Percentiles rank a stretch among this genome's conserved stretches.
Evolutionary conservation across 2,888 invertebrate species (phyloP).

Genomic region (Lumbricus terrestris): DNA sequence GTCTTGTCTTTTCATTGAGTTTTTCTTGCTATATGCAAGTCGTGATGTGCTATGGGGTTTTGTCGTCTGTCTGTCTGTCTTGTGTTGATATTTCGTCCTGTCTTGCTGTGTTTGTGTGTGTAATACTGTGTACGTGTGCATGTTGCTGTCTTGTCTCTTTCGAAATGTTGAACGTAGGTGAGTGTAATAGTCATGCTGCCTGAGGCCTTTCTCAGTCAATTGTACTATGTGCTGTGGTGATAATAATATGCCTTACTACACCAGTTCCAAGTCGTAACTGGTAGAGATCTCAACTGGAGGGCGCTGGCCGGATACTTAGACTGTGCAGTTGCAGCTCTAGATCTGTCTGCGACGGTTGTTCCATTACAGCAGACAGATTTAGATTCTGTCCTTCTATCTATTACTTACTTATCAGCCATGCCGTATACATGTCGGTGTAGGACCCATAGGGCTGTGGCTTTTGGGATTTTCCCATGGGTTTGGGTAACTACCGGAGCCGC

Average conservation of each 20-base stretch:
- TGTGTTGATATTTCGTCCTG: no score
- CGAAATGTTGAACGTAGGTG: neutral
- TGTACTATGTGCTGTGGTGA: neutral
- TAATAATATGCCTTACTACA: neutral
- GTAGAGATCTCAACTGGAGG: neutral
- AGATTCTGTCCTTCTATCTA: no score
- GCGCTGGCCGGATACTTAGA: neutral
- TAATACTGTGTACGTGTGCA: no score
- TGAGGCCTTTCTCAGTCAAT: neutral
- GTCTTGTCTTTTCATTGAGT: no score
- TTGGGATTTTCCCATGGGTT: neutral
- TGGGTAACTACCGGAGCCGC: neutral
- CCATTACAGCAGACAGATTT: neutral
- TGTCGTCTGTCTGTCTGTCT: no score
- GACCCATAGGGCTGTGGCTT: neutral
- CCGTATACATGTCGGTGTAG: neutral
- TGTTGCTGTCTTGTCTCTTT: no score
- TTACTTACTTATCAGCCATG: neutral
- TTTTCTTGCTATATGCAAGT: no score
- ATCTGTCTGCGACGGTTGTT: neutral
- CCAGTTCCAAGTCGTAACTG: neutral
- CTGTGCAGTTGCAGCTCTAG: no score
- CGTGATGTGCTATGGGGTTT: no score
- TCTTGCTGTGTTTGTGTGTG: no score
- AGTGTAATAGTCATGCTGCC: no score